Evolutionary conservation across 1,140 invertebrate genomes (phyloP).

Genomic region (Drosophila santomea): DNA sequence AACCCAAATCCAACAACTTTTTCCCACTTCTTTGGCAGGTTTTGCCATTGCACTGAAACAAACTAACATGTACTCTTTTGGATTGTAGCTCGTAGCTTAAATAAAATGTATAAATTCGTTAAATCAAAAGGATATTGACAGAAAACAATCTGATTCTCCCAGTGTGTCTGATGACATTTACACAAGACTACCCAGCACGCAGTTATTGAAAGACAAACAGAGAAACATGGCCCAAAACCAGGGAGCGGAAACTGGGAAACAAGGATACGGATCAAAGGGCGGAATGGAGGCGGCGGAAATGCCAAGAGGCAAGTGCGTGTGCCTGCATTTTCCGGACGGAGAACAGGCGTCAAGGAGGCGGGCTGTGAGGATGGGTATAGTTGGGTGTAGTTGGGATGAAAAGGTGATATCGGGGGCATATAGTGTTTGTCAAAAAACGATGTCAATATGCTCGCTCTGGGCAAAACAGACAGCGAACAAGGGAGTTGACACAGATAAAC

Average conservation of each 20-base stretch:
- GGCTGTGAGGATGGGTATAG: conserved; percentile 6
- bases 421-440: conserved; percentile 72
- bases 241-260: conserved; percentile 13
- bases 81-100: no score
- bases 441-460: conserved; percentile 65
- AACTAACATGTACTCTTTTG: background rate
- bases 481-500: conserved; percentile 71
- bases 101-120: background rate
- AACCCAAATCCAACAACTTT: conserved; percentile 51
- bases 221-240: conserved; percentile 34
- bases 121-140: background rate
- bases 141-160: background rate
- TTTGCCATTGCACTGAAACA: conserved; percentile 8
- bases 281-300: conserved; percentile 56
- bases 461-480: conserved; percentile 35
- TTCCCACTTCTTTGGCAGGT: conserved; percentile 12
- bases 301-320: conserved; percentile 72
- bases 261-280: background rate
- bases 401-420: conserved; percentile 37
- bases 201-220: conserved; percentile 74
- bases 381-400: conserved; percentile 11
- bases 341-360: background rate
- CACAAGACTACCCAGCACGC: conserved; percentile 40
- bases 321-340: conserved; percentile 49
- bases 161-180: conserved; percentile 33